Percentiles rank a stretch among this genome's conserved stretches.
Conservation (phyloP, 2,113 vertebrate species). For the mouse (Mus musculus) region DNA sequence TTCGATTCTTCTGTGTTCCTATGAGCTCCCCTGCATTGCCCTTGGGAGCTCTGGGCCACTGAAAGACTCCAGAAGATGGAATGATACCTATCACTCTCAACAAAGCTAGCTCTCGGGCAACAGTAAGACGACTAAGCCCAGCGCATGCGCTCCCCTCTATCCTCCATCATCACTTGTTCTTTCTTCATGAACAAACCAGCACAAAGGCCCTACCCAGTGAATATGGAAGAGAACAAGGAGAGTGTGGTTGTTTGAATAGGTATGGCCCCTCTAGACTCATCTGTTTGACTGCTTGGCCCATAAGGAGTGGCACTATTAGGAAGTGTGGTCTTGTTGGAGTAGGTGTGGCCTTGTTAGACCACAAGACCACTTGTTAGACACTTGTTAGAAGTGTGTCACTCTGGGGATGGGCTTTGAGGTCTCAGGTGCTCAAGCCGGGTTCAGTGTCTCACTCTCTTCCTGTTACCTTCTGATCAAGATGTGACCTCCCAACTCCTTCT, state of each 20-base stretch:
- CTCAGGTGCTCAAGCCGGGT: too few relatives aligned
- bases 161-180: background rate
- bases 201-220: too few relatives aligned
- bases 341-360: background rate
- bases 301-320: background rate
- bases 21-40: background rate
- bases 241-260: background rate
- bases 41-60: background rate
- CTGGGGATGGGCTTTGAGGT: too few relatives aligned
- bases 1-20: background rate
- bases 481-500: too few relatives aligned
- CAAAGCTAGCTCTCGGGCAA: background rate
- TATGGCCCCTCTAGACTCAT: background rate
- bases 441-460: too few relatives aligned
- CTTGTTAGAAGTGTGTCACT: background rate
- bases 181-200: too few relatives aligned
- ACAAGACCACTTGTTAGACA: too few relatives aligned
- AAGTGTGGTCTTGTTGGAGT: background rate
- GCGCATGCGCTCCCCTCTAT: background rate
- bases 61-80: background rate
- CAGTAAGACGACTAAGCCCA: background rate
- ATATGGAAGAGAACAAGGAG: background rate
- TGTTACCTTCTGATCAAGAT: too few relatives aligned
- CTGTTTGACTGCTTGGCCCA: background rate
- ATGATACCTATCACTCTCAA: background rate